Evolutionary conservation across 2,888 invertebrate species (phyloP), one percentile per base, ranked within the genome.

Genomic region (Sphaeridia pumilis): DNA sequence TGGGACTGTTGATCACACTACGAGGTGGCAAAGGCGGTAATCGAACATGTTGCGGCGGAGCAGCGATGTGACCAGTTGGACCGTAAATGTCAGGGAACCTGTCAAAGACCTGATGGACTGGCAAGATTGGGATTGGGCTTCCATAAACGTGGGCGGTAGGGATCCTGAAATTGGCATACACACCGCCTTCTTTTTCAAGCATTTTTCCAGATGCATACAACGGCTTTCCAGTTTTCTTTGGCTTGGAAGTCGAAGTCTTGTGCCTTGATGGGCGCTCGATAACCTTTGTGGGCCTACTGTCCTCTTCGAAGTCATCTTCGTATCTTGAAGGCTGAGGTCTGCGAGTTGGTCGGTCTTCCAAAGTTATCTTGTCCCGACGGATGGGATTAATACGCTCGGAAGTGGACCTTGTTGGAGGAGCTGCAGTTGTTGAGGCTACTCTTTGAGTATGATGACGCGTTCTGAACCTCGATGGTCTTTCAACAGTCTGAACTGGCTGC

Each of bases 171-270:
- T 61, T 59, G n/a, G 64, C 62, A 52, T 64, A 64, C 38, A 64
- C 42, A 5, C 64, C 64, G 7, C 64, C 64, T 49, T 64, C 64
- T 38, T 63, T 64, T 12, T 55, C 53, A 34, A 64, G 28, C 64
- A 64, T 64, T 53, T 58, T 61, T 4, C 62, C 64, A 7, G 57
- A 52, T 14, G 53, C 46, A 43, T 64, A 64, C 42, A 64, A 41
- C 3, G 64, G 62, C 35, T 64, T 64, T 34, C 64, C 64, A 4
- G 56, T 53, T 4, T 58, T 60, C 35, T 54, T 54, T 31, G 47
- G 49, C 14, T 43, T 26, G 3, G 46, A 4, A 2, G 46, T 34
- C 10, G 54, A 22, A 2, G 53, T 52, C 4, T 12, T 31, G 3
- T 17, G 12, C 17, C 46, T 31, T 7, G 22, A 4, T 10, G 34